phyloP scores from a whole-genome alignment of 2,797 vertebrate species.

The Cephalopachus bancanus region DNA sequence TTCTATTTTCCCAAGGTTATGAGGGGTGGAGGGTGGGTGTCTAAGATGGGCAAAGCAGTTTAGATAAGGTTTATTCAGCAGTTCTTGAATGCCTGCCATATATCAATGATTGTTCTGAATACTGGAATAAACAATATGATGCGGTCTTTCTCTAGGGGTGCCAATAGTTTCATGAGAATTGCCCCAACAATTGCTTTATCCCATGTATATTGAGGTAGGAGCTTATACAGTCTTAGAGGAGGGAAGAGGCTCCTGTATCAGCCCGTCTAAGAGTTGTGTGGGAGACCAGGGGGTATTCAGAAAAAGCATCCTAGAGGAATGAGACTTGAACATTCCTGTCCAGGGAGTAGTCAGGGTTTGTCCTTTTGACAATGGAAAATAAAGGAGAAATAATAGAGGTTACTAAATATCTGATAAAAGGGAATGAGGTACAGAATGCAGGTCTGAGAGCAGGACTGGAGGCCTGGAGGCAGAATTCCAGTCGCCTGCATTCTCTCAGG shows the following conservation, averaged over 20 bases:
- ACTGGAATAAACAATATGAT: too few relatives aligned
- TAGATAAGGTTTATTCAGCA: background rate
- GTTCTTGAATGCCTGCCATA: rapidly evolving
- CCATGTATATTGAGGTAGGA: background rate
- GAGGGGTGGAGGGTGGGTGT: background rate
- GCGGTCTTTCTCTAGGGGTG: background rate
- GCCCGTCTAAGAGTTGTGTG: background rate
- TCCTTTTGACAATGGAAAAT: background rate
- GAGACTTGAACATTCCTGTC: background rate
- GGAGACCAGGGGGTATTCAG: background rate
- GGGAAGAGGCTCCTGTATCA: background rate
- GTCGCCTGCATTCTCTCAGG: background rate
- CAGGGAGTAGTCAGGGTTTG: background rate
- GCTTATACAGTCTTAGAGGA: background rate
- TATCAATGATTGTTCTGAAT: background rate
- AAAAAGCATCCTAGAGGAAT: background rate
- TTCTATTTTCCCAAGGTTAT: background rate
- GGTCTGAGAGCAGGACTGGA: background rate
- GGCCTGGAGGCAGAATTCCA: background rate
- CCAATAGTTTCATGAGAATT: background rate
- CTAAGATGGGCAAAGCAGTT: background rate
- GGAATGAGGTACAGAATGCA: rapidly evolving
- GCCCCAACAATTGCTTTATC: background rate
- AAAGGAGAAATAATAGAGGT: background rate
- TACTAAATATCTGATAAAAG: background rate